Evolutionary conservation across 2,797 vertebrate species (phyloP).

Genomic region (Lagocephalus sceleratus): DNA sequence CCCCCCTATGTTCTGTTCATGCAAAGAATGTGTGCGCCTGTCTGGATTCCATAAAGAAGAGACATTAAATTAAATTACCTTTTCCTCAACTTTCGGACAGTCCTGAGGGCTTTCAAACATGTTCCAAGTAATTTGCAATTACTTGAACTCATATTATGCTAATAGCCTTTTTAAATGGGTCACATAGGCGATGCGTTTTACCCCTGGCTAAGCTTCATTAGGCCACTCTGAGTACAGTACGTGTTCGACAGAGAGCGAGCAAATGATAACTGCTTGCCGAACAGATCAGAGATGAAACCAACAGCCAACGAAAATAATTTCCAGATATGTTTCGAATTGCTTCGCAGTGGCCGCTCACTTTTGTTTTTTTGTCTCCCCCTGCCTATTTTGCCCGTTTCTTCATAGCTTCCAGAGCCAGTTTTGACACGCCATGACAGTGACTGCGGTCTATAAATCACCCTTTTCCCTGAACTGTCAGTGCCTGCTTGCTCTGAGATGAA

Average conservation of each 20-base stretch:
- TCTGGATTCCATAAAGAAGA: constrained; percentile 30
- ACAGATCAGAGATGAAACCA: constrained; percentile 10
- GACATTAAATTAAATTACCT: constrained; percentile 67
- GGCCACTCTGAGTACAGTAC: constrained; percentile 7
- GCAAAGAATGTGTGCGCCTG: background rate
- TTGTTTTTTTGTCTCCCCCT: constrained; percentile 4
- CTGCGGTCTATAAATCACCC: constrained; percentile 76
- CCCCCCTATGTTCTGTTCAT: background rate
- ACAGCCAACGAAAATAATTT: no score
- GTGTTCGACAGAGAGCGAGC: constrained; percentile 9
- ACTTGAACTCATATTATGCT: constrained; percentile 91
- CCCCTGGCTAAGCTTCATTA: constrained; percentile 69
- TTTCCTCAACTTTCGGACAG: constrained; percentile 84
- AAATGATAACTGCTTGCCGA: constrained; percentile 16
- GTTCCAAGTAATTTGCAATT: constrained; percentile 89
- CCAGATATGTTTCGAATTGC: no score
- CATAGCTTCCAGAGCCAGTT: constrained; percentile 50
- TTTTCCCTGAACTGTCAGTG: constrained; percentile 66
- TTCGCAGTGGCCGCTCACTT: background rate
- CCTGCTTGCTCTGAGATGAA: constrained; percentile 68
- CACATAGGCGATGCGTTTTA: constrained; percentile 79
- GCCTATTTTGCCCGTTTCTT: constrained; percentile 27
- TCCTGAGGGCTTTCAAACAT: constrained; percentile 86
- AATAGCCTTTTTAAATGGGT: constrained; percentile 89
- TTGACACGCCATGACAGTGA: constrained; percentile 58